Percentiles rank a stretch among this genome's conserved stretches.
These are phyloP conservation scores for western clawed frog (Xenopus tropicalis) DNA, from an alignment of 2,113 vertebrate species.

Conservation along the genomic window UCB_Xtro_10.0 CM004450.2:90498001-90498500, in stretches of 20 bases:
- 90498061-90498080: no score
- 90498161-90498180: no score
- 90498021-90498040: not conserved
- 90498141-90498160: no score
- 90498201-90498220: no score
- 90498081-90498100: no score
- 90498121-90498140: no score
- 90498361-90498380: constrained; percentile 39
- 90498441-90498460: constrained; percentile 47
- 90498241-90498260: no score
- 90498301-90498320: not conserved
- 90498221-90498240: no score
- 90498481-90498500: constrained; percentile 29
- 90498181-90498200: no score
- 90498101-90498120: no score
- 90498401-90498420: constrained; percentile 4
- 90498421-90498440: constrained; percentile 32
- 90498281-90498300: not conserved
- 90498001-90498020: not conserved
- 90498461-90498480: constrained; percentile 17
- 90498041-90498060: not conserved
- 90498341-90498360: constrained; percentile 56
- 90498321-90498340: constrained; percentile 49
- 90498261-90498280: no score
- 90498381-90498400: constrained; percentile 26